phyloP scores from a whole-genome alignment of 2,888 invertebrate species.

The Agelastica alni region DNA sequence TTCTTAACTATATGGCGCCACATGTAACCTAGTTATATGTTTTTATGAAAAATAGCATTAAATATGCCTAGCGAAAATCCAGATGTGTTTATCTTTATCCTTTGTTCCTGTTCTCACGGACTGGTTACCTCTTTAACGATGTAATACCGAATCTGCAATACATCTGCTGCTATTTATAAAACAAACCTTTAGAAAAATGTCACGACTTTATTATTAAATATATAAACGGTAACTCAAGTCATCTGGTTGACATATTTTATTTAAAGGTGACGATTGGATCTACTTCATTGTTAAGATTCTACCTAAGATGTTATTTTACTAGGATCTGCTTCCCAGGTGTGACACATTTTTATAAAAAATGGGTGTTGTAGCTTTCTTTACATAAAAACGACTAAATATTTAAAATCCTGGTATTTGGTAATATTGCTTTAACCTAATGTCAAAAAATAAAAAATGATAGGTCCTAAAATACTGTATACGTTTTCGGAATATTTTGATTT shows the following conservation, averaged over 20 bases:
- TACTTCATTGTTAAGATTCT: too few species aligned
- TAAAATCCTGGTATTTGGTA: too few species aligned
- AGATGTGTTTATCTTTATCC: slow-evolving; percentile 43
- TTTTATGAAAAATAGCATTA: slow-evolving; percentile 26
- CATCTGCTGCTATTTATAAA: slow-evolving; percentile 44
- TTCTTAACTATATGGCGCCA: neutral
- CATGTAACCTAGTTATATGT: slow-evolving; percentile 27
- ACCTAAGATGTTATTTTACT: too few species aligned
- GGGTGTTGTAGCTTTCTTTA: too few species aligned
- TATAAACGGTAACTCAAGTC: slow-evolving; percentile 19
- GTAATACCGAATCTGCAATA: slow-evolving; percentile 40
- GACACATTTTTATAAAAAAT: too few species aligned
- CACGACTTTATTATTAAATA: slow-evolving; percentile 37
- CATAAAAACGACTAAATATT: too few species aligned
- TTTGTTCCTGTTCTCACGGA: slow-evolving; percentile 46
- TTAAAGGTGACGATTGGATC: neutral
- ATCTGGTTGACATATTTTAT: neutral
- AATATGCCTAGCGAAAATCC: slow-evolving; percentile 37
- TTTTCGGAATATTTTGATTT: too few species aligned
- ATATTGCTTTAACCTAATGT: too few species aligned
- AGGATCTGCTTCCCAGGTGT: too few species aligned
- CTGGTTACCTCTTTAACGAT: slow-evolving; percentile 43
- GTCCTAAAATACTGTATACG: too few species aligned
- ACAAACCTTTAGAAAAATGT: slow-evolving; percentile 43
- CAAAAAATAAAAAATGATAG: too few species aligned